A percentile compares a stretch with the other conserved stretches of the same genome.
phyloP scores from a whole-genome alignment of 2,888 invertebrate species.

The Lepidochrysops patricia region DNA sequence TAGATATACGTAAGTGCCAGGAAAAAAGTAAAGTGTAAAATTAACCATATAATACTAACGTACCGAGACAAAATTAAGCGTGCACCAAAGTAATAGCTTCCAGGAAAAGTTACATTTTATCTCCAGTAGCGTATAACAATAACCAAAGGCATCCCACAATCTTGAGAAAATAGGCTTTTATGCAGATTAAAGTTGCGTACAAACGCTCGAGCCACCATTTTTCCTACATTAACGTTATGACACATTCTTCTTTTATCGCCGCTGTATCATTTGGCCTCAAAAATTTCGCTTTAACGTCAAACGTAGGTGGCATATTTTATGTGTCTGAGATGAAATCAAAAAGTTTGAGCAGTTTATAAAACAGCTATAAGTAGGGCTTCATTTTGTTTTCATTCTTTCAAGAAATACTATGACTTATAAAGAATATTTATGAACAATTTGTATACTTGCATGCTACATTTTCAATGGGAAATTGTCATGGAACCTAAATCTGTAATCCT shows the following conservation, averaged over 20 bases:
- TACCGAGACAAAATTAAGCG: not conserved
- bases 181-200: conserved; percentile 8
- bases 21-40: not conserved
- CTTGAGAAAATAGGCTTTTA: conserved; percentile 7
- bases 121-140: not conserved
- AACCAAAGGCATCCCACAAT: conserved; percentile 6
- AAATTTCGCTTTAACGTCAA: not conserved
- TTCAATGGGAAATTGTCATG: too few relatives aligned
- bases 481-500: too few relatives aligned
- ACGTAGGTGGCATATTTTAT: not conserved
- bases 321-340: too few relatives aligned
- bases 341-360: too few relatives aligned
- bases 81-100: not conserved
- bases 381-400: too few relatives aligned
- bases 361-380: too few relatives aligned
- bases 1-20: not conserved
- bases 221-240: not conserved
- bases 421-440: too few relatives aligned
- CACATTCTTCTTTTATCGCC: not conserved
- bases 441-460: too few relatives aligned
- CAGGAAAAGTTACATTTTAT: not conserved
- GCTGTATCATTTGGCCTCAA: not conserved
- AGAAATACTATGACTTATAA: too few relatives aligned
- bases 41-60: not conserved
- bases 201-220: not conserved